Evolutionary conservation across 2,888 invertebrate genomes (phyloP).

Genomic region (Rutpela maculata): DNA sequence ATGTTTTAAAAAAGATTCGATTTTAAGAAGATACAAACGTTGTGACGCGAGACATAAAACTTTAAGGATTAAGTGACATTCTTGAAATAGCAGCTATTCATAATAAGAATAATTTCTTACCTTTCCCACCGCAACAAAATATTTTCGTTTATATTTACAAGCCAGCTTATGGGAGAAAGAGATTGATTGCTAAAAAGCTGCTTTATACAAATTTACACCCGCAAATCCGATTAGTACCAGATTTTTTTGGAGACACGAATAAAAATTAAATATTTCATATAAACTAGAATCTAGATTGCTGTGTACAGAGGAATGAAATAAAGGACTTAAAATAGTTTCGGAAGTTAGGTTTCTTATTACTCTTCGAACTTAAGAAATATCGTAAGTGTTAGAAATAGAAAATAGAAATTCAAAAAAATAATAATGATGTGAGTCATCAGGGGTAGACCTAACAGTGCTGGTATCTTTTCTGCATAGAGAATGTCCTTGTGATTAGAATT

Average conservation of each 20-base stretch:
- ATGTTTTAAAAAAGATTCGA: no score
- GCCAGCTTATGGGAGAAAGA: slow-evolving; percentile 24
- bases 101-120: slow-evolving; percentile 39
- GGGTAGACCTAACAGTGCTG: no score
- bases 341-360: neutral
- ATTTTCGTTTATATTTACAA: slow-evolving; percentile 38
- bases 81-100: slow-evolving; percentile 20
- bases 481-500: no score
- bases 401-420: no score
- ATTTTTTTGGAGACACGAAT: slow-evolving; percentile 38
- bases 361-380: neutral
- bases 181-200: slow-evolving; percentile 58
- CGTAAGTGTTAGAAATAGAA: no score
- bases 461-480: no score
- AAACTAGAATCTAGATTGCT: neutral
- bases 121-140: slow-evolving; percentile 12
- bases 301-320: neutral
- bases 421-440: no score
- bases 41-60: slow-evolving; percentile 4
- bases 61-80: neutral
- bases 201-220: slow-evolving; percentile 66
- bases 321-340: neutral
- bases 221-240: slow-evolving; percentile 60
- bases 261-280: slow-evolving; percentile 18
- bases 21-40: neutral